Evolutionary conservation across 2,797 vertebrate genomes (phyloP).

Genomic region (Ctenochaetus hawaiiensis): DNA sequence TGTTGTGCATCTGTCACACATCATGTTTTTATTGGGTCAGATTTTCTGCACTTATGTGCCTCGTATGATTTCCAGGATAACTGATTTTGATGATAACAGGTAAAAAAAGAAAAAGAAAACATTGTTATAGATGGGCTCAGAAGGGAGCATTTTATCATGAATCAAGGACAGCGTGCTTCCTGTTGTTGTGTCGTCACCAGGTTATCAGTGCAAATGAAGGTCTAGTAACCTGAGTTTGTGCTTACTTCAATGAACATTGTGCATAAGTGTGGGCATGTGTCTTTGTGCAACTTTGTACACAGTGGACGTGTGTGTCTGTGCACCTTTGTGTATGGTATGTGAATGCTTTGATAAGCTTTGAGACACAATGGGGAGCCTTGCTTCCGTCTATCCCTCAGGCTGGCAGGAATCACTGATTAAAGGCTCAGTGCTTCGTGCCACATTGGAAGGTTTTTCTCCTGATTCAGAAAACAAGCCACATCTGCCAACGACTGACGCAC

Average conservation of each 20-base stretch:
- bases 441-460: slow-evolving; percentile 27
- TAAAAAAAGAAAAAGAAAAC: neutral
- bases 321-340: slow-evolving; percentile 8
- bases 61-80: neutral
- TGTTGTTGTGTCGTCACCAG: neutral
- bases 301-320: neutral
- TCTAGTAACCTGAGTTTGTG: slow-evolving; percentile 5
- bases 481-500: slow-evolving; percentile 19
- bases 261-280: neutral
- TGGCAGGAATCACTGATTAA: slow-evolving; percentile 57
- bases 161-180: neutral
- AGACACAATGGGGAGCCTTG: slow-evolving; percentile 35
- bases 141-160: neutral
- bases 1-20: neutral
- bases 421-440: slow-evolving; percentile 32
- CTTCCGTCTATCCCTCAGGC: slow-evolving; percentile 38
- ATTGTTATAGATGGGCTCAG: slow-evolving; percentile 5
- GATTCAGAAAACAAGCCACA: slow-evolving; percentile 40
- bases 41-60: neutral
- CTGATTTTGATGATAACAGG: neutral
- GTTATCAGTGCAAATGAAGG: neutral
- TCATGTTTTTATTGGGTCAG: neutral
- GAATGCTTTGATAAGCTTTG: slow-evolving; percentile 37
- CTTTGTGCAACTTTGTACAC: too few relatives aligned
- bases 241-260: neutral